These are phyloP conservation scores for Ciconia stormi DNA, from an alignment of 2,113 vertebrate genomes.

Conservation along the genomic window DNA sequence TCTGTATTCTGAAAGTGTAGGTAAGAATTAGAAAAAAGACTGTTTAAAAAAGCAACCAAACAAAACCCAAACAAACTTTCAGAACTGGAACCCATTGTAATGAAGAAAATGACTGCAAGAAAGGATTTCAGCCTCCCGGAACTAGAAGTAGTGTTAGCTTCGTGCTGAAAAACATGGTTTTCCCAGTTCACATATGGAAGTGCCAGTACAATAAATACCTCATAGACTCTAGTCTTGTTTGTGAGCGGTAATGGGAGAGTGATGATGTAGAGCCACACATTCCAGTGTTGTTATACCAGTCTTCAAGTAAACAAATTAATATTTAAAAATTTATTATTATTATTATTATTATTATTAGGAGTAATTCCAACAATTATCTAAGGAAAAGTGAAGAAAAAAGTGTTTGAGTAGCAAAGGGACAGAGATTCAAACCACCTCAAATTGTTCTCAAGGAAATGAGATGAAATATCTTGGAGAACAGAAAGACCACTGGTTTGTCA, in stretches of 20 bases:
- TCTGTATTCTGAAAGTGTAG: neutral
- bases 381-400: neutral
- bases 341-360: neutral
- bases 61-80: neutral
- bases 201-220: neutral
- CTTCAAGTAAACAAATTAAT: neutral
- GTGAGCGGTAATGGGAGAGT: neutral
- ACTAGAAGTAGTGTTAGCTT: neutral
- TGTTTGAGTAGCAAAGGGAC: neutral
- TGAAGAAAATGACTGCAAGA: neutral
- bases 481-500: neutral
- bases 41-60: neutral
- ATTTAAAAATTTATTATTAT: neutral
- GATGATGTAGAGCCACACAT: neutral
- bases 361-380: neutral
- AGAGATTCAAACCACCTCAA: neutral
- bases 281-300: neutral
- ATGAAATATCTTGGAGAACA: neutral
- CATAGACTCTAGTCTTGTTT: neutral
- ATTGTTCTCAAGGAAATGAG: neutral
- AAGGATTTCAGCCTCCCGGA: neutral
- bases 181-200: neutral
- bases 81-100: neutral
- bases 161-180: neutral
- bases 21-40: neutral